Percentiles rank a stretch among this genome's conserved stretches.
These are phyloP conservation scores for Pseudanteris insignis DNA, from an alignment of 2,888 invertebrate species.

Conservation along the genomic window DNA sequence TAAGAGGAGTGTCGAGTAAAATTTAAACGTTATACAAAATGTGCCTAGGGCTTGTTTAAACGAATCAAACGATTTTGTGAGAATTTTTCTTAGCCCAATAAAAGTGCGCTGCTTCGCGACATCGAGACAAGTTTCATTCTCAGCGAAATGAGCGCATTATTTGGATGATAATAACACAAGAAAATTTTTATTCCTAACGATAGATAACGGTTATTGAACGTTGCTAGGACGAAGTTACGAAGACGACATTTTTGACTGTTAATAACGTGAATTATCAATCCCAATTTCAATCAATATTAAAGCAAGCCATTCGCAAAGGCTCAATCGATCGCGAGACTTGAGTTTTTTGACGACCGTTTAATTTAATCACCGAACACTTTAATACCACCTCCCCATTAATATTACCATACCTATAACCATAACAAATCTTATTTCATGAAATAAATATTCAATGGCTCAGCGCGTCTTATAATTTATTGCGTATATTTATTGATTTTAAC, in stretches of 20 bases:
- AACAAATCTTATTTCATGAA: slow-evolving; percentile 29
- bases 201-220: slow-evolving; percentile 2
- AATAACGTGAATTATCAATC: too few species aligned
- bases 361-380: too few species aligned
- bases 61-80: slow-evolving; percentile 29
- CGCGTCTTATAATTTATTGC: slow-evolving; percentile 29
- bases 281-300: too few species aligned
- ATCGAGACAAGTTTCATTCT: slow-evolving; percentile 17
- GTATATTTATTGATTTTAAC: slow-evolving; percentile 31
- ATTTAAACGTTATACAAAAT: slow-evolving; percentile 34
- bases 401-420: slow-evolving; percentile 11
- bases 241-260: too few species aligned
- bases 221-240: too few species aligned
- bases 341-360: neutral
- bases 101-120: too few species aligned
- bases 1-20: slow-evolving; percentile 17
- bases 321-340: neutral
- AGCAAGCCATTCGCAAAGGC: neutral
- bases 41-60: slow-evolving; percentile 14
- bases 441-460: slow-evolving; percentile 22
- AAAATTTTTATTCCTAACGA: slow-evolving; percentile 5
- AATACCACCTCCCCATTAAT: too few species aligned
- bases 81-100: slow-evolving; percentile 33
- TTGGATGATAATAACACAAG: slow-evolving; percentile 4
- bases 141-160: slow-evolving; percentile 18